Percentiles rank a stretch among this genome's conserved stretches.
Conservation (phyloP, 2,113 vertebrate species). For the Podarcis muralis region DNA sequence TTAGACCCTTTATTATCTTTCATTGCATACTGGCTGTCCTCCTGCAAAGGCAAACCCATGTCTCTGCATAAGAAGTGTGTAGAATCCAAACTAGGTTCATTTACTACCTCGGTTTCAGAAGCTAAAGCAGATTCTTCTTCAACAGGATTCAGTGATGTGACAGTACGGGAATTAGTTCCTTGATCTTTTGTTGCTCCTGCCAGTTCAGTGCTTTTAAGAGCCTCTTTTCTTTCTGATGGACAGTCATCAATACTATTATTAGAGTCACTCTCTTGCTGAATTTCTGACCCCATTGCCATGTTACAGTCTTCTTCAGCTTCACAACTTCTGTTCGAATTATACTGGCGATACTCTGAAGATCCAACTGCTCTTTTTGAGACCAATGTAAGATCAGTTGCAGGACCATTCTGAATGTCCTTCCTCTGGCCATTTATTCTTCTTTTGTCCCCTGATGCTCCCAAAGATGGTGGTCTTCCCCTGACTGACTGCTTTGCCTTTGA, state of each 20-base stretch:
- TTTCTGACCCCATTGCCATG: constrained; percentile 14
- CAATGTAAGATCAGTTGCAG: not conserved
- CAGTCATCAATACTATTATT: not conserved
- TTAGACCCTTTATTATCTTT: not conserved
- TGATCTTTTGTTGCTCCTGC: not conserved
- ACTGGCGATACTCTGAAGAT: not conserved
- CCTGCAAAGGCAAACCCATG: constrained; percentile 8
- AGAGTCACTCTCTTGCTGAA: constrained; percentile 23
- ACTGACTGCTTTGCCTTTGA: constrained; percentile 16
- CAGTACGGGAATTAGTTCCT: not conserved
- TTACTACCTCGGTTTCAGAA: constrained; percentile 29
- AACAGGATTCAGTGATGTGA: constrained; percentile 26
- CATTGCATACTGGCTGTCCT: constrained; percentile 22
- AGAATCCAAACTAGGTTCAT: constrained; percentile 33
- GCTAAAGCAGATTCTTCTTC: constrained; percentile 9
- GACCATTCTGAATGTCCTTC: not conserved
- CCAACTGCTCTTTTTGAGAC: not conserved
- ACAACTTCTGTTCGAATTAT: constrained; percentile 11
- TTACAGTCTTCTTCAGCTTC: constrained; percentile 29
- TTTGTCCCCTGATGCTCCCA: not conserved
- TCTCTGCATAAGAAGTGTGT: constrained; percentile 40
- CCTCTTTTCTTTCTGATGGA: constrained; percentile 10
- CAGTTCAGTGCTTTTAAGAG: not conserved
- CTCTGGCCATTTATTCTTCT: constrained; percentile 25
- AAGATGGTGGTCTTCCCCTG: not conserved